These are phyloP conservation scores for Bombyx mandarina DNA, from an alignment of 1,140 invertebrate species.

Conservation along the genomic window DNA sequence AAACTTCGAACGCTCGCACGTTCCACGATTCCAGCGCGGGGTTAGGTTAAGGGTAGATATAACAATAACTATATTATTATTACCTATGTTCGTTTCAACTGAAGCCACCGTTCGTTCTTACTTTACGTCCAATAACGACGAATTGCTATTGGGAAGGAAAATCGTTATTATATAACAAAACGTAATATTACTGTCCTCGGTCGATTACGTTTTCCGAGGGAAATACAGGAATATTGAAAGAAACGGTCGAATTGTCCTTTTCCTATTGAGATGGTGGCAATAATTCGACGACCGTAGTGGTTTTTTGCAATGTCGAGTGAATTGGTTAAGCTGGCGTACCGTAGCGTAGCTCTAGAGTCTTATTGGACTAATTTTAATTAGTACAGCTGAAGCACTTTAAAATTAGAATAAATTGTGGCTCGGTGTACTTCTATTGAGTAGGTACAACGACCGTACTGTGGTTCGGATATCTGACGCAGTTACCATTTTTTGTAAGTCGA, in stretches of 20 bases:
- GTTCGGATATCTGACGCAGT: no score
- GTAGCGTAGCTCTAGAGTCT: neutral
- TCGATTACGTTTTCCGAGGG: constrained; percentile 29
- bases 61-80: constrained; percentile 54
- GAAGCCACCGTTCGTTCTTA: constrained; percentile 32
- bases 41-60: constrained; percentile 38
- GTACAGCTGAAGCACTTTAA: no score
- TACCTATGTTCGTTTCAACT: constrained; percentile 38
- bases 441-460: no score
- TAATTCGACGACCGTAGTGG: constrained; percentile 22
- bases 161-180: constrained; percentile 42
- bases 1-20: constrained; percentile 14
- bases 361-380: neutral
- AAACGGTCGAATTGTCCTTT: constrained; percentile 27
- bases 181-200: constrained; percentile 33
- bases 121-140: constrained; percentile 44
- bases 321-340: neutral
- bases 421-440: no score
- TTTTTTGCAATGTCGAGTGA: constrained; percentile 21
- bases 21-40: constrained; percentile 11
- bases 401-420: no score
- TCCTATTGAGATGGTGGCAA: constrained; percentile 23
- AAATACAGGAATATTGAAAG: constrained; percentile 34
- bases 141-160: constrained; percentile 38
- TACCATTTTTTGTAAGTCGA: no score